Evolutionary conservation across 2,888 invertebrate species (phyloP), one percentile per base, ranked within the genome.

Genomic region (Pyrochroa serraticornis): DNA sequence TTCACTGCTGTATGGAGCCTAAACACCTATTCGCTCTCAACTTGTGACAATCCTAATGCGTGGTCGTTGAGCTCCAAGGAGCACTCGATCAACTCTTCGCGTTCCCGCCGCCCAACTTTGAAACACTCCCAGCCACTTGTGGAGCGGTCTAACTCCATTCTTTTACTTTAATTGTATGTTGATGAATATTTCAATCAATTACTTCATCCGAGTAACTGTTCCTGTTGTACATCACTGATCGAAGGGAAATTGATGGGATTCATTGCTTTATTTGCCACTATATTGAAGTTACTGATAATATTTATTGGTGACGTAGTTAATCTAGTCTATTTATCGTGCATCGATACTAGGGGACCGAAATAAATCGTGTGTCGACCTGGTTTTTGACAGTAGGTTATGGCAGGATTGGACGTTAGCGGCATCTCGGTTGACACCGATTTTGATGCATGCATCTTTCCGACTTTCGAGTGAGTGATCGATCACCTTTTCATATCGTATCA

Each of bases 1-100:
- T 50, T 41, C 36, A 50, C 10, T 38, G 42, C 8, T 7, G 32
- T 9, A 14, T 22, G 10, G 10, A 38, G 52, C 13, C 44, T 44
- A 45, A 52, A 52, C 45, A 44, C 42, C 50, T 50, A 50, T 35
- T 50, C 50, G 42, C 52, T 52, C 33, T 52, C 52, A 52, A 52
- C 33, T 45, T 52, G 44, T 38, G 45, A 52, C 46, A 46, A 35
- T 53, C 32, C 37, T 53, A 53, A 45, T 52, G 53, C 12, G 46
- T 46, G 33, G n/a, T 9, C 36, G 36, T 35, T 35, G 36, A 3
- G 36, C 45, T 38, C 53, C 33, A 53, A 46, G 46, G 53, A 44
- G 12, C 46, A 53, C 39, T 53, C 43, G 13, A 54, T 54, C 47
- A 55, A 55, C 36, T 55, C 37, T 14, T 14, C 30, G 3, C 37